Evolutionary conservation across 2,888 invertebrate species (phyloP).

Genomic region (Ectemnius lituratus): DNA sequence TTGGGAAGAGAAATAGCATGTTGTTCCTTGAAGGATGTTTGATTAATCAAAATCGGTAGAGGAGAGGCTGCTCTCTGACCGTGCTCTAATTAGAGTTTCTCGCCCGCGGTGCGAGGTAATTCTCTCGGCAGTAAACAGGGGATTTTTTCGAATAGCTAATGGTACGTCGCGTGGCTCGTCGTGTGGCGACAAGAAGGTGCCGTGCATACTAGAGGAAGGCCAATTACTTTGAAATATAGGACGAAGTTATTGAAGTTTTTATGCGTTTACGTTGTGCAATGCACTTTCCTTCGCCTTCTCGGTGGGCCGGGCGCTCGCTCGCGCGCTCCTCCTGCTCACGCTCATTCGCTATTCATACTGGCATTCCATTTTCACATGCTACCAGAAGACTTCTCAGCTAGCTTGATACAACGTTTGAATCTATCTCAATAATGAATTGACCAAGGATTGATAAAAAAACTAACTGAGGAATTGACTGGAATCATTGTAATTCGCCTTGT

Average conservation of each 20-base stretch:
- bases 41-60: too few relatives aligned
- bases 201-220: constrained; percentile 51
- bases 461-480: too few relatives aligned
- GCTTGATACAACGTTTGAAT: too few relatives aligned
- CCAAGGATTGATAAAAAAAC: too few relatives aligned
- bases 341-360: constrained; percentile 30
- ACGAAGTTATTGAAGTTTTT: constrained; percentile 55
- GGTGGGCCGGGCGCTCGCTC: constrained; percentile 8
- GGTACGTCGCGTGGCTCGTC: constrained; percentile 38
- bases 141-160: constrained; percentile 40
- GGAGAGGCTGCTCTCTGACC: not conserved
- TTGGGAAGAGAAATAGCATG: too few relatives aligned
- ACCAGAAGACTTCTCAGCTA: not conserved
- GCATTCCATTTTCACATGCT: constrained; percentile 5
- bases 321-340: constrained; percentile 1
- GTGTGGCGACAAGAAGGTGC: constrained; percentile 36
- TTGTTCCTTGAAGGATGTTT: too few relatives aligned
- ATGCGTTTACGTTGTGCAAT: constrained; percentile 41
- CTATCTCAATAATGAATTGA: too few relatives aligned
- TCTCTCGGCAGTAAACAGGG: not conserved
- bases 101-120: not conserved
- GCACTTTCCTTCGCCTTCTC: constrained; percentile 44
- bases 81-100: constrained; percentile 12
- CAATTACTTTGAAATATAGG: constrained; percentile 52
- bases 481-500: not conserved